Percentiles rank a stretch among this genome's conserved stretches.
These are phyloP conservation scores for Typhlichthys eigenmanni DNA, from an alignment of 2,797 vertebrate genomes.

Conservation along the genomic window DNA sequence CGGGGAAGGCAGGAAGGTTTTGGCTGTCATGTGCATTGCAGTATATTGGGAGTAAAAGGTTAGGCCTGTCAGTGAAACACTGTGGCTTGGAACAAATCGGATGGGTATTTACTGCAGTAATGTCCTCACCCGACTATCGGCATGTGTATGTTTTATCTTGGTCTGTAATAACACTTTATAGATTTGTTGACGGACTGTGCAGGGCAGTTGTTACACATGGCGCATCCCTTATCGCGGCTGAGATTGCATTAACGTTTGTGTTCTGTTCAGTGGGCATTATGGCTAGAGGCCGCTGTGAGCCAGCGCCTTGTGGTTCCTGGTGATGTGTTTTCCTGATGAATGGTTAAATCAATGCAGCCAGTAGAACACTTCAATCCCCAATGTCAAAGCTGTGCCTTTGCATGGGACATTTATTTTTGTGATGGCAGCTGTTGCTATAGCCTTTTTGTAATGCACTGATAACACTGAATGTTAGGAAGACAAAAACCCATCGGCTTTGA, in stretches of 20 bases:
- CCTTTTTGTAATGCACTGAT: constrained; percentile 43
- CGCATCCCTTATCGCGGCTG: constrained; percentile 57
- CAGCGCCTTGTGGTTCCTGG: constrained; percentile 27
- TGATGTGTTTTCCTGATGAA: constrained; percentile 57
- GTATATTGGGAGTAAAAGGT: constrained; percentile 47
- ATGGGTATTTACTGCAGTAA: constrained; percentile 46
- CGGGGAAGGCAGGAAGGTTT: constrained; percentile 29
- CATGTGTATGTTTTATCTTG: constrained; percentile 49
- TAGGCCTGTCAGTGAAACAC: constrained; percentile 46
- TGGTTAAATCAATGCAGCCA: constrained; percentile 49
- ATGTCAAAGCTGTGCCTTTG: constrained; percentile 57
- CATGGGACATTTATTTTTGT: constrained; percentile 62
- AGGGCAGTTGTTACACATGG: constrained; percentile 51
- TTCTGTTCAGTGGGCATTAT: constrained; percentile 46
- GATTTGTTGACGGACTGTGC: constrained; percentile 71
- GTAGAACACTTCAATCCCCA: constrained; percentile 53
- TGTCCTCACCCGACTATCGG: constrained; percentile 49
- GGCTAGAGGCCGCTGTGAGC: constrained; percentile 44
- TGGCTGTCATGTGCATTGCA: constrained; percentile 41
- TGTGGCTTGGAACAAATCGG: constrained; percentile 54
- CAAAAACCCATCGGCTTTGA: constrained; percentile 24
- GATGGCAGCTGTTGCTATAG: constrained; percentile 61
- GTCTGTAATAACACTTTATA: constrained; percentile 75
- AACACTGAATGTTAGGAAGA: constrained; percentile 15
- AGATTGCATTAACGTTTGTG: constrained; percentile 60